These are phyloP conservation scores for Telmatherina bonti DNA, from an alignment of 2,797 vertebrate species.

Conservation along the genomic window DNA sequence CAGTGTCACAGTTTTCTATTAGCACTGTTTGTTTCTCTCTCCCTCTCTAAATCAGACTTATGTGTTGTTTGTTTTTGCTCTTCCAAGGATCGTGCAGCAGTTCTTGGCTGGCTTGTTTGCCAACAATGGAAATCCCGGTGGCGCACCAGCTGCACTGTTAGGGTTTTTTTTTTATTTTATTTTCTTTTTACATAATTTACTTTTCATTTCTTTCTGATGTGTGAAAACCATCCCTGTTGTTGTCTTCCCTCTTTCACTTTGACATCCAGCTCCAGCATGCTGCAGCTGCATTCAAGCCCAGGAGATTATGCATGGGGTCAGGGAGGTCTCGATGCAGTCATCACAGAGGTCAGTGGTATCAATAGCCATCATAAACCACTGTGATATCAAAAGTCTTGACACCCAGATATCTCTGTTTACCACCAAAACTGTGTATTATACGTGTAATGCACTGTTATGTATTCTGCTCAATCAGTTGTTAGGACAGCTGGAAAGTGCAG, in stretches of 20 bases:
- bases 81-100: conserved; percentile 89
- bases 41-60: conserved; percentile 12
- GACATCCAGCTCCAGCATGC: conserved; percentile 84
- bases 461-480: conserved; percentile 81
- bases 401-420: neutral
- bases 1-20: neutral
- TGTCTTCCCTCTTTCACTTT: neutral
- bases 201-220: conserved; percentile 34
- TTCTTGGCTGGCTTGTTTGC: conserved; percentile 83
- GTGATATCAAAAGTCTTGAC: neutral
- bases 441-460: neutral
- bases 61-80: conserved; percentile 40
- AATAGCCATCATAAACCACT: neutral
- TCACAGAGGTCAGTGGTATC: conserved; percentile 89
- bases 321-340: conserved; percentile 90
- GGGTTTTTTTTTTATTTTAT: conserved; percentile 51
- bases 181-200: conserved; percentile 39
- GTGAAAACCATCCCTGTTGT: conserved; percentile 1
- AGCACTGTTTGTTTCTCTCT: neutral
- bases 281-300: conserved; percentile 92
- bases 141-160: conserved; percentile 88
- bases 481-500: conserved; percentile 89
- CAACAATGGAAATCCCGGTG: conserved; percentile 83
- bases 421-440: neutral
- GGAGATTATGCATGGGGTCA: conserved; percentile 96